Evolutionary conservation across 2,113 vertebrate species (phyloP), one percentile per base, ranked within the genome.

Genomic region (Ictalurus punctatus): DNA sequence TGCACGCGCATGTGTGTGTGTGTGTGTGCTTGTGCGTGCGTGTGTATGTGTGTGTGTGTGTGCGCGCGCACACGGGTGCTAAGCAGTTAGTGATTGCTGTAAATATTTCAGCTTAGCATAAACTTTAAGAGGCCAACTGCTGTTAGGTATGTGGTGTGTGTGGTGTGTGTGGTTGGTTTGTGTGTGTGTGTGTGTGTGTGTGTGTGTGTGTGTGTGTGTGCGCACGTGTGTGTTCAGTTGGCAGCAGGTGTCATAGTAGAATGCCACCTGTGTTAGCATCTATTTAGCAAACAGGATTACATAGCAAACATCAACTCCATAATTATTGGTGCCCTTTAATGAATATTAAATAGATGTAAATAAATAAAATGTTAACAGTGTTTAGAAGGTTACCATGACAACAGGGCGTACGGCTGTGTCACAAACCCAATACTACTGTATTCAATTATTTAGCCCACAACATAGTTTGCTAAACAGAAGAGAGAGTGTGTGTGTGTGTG

Each of bases 151-250:
- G 7, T 44, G 81, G 85, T 17, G 78, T 89, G 65, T 37, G 83
- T 73, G 88, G 54, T 3, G 54, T 44, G 40, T 17, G 30, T 14
- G 73, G 54, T 79, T 56, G 71, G 3, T 44, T 2, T 17, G 30
- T 14, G 73, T 40, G 80, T 67, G 81, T 74, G 76, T 54, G 54
- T 83, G 84, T 80, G 37, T 85, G 40, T 83, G 25, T 56, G 63
- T 83, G 84, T 84, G 59, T 86, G 61, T 88, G 87, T 74, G 85
- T 84, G 79, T 63, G 89, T 83, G 85, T 86, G 86, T 69, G 86
- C 73, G 78, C 0, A 44, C 40, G 40, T 40, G 40, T 44, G 40
- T 44, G 40, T 44, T 44, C 40, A 44, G 3, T 44, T 71, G 58
- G n/a, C n/a, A 82, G 80, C 80, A 82, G 80, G 80, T 82, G 80